phyloP scores from a whole-genome alignment of 2,797 vertebrate genomes.

The Poeciliopsis paucimaculata region DNA sequence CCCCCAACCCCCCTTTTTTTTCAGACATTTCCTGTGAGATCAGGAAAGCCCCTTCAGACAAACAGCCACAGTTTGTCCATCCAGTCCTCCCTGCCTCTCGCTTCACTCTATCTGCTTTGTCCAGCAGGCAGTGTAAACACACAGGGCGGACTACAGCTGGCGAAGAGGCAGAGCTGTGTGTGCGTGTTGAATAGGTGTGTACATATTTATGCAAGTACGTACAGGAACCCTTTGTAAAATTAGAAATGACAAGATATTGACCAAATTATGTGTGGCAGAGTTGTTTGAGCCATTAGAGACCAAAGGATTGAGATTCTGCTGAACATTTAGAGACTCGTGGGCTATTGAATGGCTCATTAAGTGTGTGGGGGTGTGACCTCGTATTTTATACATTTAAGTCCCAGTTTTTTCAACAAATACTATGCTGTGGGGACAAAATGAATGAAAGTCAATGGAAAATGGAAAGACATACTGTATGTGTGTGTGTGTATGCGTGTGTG shows the following conservation, averaged over 20 bases:
- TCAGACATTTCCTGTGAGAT: slow-evolving; percentile 60
- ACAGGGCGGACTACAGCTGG: slow-evolving; percentile 67
- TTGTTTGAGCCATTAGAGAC: slow-evolving; percentile 52
- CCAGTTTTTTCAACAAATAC: too few species aligned
- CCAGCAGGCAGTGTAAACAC: slow-evolving; percentile 73
- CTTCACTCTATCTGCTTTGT: slow-evolving; percentile 40
- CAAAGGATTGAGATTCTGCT: slow-evolving; percentile 43
- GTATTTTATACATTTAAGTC: too few species aligned
- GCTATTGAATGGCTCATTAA: slow-evolving; percentile 72
- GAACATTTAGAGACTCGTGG: slow-evolving; percentile 49
- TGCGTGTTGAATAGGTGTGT: slow-evolving; percentile 46
- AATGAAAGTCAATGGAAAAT: too few species aligned
- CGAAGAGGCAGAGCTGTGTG: slow-evolving; percentile 50
- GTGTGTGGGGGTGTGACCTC: slow-evolving; percentile 1
- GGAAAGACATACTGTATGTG: not conserved
- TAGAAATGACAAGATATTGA: slow-evolving; percentile 53
- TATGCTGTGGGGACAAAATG: too few species aligned
- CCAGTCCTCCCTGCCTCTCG: slow-evolving; percentile 41
- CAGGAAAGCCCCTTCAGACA: slow-evolving; percentile 69
- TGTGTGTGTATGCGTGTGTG: slow-evolving; percentile 9
- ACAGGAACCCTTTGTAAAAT: slow-evolving; percentile 40
- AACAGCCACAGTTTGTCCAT: slow-evolving; percentile 47
- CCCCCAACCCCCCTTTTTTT: not conserved
- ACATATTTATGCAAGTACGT: slow-evolving; percentile 59
- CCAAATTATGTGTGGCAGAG: slow-evolving; percentile 41